Conservation (phyloP, 2,888 invertebrate genomes). For the Phaedon cochleariae region DNA sequence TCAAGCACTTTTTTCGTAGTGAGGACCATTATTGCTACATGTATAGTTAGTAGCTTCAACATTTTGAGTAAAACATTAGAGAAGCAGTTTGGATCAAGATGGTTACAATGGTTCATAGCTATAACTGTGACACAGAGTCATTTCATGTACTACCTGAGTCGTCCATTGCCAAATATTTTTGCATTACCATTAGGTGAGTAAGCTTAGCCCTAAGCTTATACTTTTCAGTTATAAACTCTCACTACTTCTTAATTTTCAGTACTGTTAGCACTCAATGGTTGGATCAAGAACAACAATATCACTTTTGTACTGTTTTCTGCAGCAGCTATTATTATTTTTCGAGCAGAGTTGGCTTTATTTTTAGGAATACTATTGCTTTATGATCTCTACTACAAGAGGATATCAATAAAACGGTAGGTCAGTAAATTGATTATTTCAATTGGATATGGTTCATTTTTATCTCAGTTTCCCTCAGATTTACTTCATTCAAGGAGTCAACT, state of each 20-base stretch:
- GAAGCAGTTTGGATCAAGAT: conserved; percentile 79
- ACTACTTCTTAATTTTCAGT: conserved; percentile 68
- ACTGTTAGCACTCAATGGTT: conserved; percentile 82
- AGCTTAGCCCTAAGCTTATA: neutral
- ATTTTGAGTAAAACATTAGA: conserved; percentile 78
- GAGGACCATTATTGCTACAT: conserved; percentile 78
- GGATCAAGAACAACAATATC: conserved; percentile 80
- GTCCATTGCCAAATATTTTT: conserved; percentile 95
- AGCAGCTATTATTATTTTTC: conserved; percentile 87
- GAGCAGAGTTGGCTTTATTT: conserved; percentile 87
- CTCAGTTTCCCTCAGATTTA: no score
- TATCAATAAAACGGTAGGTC: conserved; percentile 73
- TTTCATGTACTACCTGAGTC: conserved; percentile 95
- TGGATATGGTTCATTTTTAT: no score
- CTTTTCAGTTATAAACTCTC: neutral
- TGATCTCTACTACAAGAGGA: conserved; percentile 77
- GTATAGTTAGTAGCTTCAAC: conserved; percentile 79
- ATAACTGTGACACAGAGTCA: conserved; percentile 96
- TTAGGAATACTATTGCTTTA: conserved; percentile 85
- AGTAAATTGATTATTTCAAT: conserved; percentile 33
- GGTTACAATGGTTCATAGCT: conserved; percentile 82
- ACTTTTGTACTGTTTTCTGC: conserved; percentile 86
- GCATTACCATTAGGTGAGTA: conserved; percentile 85
- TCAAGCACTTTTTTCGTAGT: conserved; percentile 69
- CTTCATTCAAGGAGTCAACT: no score